A percentile compares a stretch with the other conserved stretches of the same genome.
Evolutionary conservation across 1,140 invertebrate genomes (phyloP).

Genomic region (Patella vulgata): DNA sequence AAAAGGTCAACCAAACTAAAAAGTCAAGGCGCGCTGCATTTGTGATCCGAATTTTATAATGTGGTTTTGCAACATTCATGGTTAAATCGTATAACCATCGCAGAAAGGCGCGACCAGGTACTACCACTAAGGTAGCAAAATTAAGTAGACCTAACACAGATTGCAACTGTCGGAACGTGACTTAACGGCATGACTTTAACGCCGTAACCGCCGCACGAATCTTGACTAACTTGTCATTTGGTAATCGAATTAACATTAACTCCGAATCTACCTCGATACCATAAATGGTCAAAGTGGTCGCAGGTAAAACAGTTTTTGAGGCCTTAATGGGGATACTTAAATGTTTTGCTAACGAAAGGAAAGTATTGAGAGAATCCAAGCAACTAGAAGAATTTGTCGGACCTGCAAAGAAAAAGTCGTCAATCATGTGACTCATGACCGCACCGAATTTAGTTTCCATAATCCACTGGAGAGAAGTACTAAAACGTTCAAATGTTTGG

Average conservation of each 20-base stretch:
- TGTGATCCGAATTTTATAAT: conserved; percentile 18
- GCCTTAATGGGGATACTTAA: conserved; percentile 20
- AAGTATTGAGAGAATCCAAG: neutral
- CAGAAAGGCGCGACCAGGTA: conserved; percentile 17
- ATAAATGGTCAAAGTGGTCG: conserved; percentile 19
- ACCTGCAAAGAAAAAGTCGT: conserved; percentile 35
- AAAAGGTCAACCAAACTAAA: conserved; percentile 20
- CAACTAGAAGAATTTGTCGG: conserved; percentile 3
- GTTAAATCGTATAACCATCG: conserved; percentile 22
- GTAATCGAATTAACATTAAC: conserved; percentile 17
- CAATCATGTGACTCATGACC: conserved; percentile 27
- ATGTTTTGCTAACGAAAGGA: conserved; percentile 1
- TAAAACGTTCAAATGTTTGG: conserved; percentile 31
- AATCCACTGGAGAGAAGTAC: conserved; percentile 28
- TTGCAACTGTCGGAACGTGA: conserved; percentile 19
- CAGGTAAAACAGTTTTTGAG: conserved; percentile 22
- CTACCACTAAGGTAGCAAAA: conserved; percentile 18
- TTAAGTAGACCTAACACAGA: conserved; percentile 24
- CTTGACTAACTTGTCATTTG: conserved; percentile 19
- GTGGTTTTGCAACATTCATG: conserved; percentile 9
- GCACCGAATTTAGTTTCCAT: neutral
- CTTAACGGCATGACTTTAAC: neutral
- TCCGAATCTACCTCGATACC: conserved; percentile 26
- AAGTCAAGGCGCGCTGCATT: conserved; percentile 20
- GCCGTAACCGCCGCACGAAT: neutral